phyloP scores from a whole-genome alignment of 2,113 vertebrate species.

The Polypterus bichir region DNA sequence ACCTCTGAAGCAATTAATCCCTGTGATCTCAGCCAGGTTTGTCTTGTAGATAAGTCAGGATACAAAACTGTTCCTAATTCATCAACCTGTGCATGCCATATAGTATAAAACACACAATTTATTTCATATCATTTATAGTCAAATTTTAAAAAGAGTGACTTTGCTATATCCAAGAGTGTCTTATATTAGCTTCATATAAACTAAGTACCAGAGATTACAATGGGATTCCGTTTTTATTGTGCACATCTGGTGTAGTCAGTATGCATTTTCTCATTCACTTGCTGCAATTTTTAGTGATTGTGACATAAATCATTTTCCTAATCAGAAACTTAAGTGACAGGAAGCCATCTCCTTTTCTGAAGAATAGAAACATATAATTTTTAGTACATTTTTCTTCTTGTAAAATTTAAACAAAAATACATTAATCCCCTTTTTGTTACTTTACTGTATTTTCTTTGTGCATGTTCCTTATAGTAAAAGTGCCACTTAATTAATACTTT shows the following conservation, averaged over 20 bases:
- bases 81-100: conserved; percentile 98
- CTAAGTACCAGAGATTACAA: conserved; percentile 99
- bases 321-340: conserved; percentile 99
- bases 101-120: conserved; percentile 99
- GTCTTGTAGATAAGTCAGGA: conserved; percentile 98
- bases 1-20: conserved; percentile 99
- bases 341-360: conserved; percentile 94
- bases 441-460: too few species aligned
- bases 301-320: conserved; percentile 99
- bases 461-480: too few species aligned
- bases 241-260: conserved; percentile 99
- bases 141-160: conserved; percentile 95
- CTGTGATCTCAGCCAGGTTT: conserved; percentile 99
- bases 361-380: conserved; percentile 99
- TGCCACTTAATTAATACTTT: too few species aligned
- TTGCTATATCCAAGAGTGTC: conserved; percentile 90
- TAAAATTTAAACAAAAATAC: conserved; percentile 7
- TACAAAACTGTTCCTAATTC: conserved; percentile 98
- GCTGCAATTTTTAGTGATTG: conserved; percentile 98
- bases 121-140: conserved; percentile 99
- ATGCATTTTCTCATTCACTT: conserved; percentile 98
- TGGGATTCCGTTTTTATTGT: conserved; percentile 98
- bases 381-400: conserved; percentile 73
- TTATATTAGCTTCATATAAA: conserved; percentile 99
- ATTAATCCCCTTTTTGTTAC: too few species aligned